Evolutionary conservation across 2,888 invertebrate species (phyloP).

Genomic region (Baronia brevicornis): DNA sequence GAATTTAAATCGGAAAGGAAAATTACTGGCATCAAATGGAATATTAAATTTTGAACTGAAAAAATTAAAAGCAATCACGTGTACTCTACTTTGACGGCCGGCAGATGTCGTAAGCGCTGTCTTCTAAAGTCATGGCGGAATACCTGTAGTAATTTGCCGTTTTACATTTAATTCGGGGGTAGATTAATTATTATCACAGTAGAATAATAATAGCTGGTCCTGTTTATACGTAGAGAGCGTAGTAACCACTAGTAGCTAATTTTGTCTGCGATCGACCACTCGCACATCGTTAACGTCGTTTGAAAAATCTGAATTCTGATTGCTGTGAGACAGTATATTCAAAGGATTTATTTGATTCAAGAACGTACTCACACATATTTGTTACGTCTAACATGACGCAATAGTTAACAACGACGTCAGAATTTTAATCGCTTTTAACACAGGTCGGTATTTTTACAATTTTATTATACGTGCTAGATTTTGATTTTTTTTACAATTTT

Average conservation of each 20-base stretch:
- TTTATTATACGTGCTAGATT: constrained; percentile 17
- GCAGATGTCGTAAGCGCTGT: constrained; percentile 67
- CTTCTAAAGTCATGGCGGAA: constrained; percentile 70
- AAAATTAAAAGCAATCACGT: constrained; percentile 60
- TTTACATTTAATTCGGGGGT: constrained; percentile 65
- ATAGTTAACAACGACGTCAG: constrained; percentile 44
- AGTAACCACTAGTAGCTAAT: constrained; percentile 48
- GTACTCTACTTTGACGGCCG: constrained; percentile 42
- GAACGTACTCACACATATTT: constrained; percentile 48
- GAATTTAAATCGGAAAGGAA: too few relatives aligned
- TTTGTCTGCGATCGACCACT: constrained; percentile 32
- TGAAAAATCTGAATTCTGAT: constrained; percentile 57
- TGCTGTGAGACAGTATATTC: constrained; percentile 53
- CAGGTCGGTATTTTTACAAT: constrained; percentile 45
- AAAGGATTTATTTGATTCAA: constrained; percentile 48
- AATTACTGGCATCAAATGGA: constrained; percentile 52
- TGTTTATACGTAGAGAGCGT: constrained; percentile 48
- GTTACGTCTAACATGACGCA: constrained; percentile 61
- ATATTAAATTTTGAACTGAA: constrained; percentile 45
- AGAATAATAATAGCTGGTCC: constrained; percentile 50
- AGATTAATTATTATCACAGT: constrained; percentile 61
- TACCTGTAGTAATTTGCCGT: constrained; percentile 63
- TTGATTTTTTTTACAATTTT: constrained; percentile 15
- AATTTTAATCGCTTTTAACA: constrained; percentile 39
- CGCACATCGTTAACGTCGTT: constrained; percentile 40